A percentile compares a stretch with the other conserved stretches of the same genome.
Evolutionary conservation across 2,113 vertebrate genomes (phyloP).

Genomic region (Ictidomys tridecemlineatus): DNA sequence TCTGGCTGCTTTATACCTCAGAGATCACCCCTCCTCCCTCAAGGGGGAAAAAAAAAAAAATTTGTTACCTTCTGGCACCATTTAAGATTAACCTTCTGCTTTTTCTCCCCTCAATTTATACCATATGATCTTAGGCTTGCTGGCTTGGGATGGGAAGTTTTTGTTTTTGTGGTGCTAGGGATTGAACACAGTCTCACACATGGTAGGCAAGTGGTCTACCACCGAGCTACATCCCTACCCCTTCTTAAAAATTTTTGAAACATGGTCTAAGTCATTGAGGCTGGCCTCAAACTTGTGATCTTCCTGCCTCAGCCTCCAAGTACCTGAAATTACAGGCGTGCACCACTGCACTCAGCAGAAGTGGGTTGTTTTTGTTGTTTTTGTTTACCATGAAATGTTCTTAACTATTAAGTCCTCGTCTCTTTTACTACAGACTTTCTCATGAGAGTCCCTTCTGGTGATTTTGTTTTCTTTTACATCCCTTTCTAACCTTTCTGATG

Average conservation of each 20-base stretch:
- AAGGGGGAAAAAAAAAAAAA: not conserved
- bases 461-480: not conserved
- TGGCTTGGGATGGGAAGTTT: not conserved
- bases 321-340: not conserved
- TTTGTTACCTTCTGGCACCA: not conserved
- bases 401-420: not conserved
- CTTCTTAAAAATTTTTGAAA: not conserved
- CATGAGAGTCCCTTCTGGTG: not conserved
- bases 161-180: not conserved
- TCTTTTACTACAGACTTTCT: not conserved
- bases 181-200: not conserved
- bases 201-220: not conserved
- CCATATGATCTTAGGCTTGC: not conserved
- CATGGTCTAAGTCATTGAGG: not conserved
- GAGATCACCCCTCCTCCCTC: fast-evolving
- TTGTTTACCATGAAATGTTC: not conserved
- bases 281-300: not conserved
- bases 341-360: not conserved
- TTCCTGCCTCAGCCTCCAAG: not conserved
- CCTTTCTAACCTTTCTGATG: not conserved
- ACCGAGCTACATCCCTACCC: not conserved
- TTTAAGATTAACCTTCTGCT: not conserved
- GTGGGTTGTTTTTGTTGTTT: no score
- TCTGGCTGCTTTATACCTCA: not conserved
- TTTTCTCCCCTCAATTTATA: not conserved